Evolutionary conservation across 2,113 vertebrate genomes (phyloP).

Genomic region (Hydrolagus affinis): DNA sequence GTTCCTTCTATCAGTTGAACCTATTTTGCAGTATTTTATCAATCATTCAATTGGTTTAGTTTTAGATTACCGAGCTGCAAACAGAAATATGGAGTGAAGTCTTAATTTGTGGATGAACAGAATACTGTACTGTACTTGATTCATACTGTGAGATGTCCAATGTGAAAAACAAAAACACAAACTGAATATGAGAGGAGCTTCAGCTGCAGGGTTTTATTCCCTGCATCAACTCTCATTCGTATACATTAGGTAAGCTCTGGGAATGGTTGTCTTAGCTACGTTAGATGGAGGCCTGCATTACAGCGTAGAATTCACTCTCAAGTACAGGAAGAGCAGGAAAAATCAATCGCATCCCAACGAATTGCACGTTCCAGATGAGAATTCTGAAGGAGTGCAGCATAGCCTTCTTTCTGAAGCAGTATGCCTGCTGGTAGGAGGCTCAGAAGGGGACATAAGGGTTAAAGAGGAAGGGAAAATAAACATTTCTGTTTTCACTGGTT

Average conservation of each 20-base stretch:
- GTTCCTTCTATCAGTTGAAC: neutral
- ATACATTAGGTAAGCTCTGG: slow-evolving; percentile 20
- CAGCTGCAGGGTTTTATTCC: neutral
- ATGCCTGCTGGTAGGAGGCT: neutral
- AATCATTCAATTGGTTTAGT: neutral
- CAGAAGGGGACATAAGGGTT: neutral
- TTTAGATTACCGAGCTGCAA: slow-evolving; percentile 6
- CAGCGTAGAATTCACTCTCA: neutral
- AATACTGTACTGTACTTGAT: neutral
- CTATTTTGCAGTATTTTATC: neutral
- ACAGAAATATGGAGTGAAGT: neutral
- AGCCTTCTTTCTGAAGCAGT: slow-evolving; percentile 1
- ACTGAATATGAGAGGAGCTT: neutral
- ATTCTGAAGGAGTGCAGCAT: neutral
- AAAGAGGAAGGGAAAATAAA: neutral
- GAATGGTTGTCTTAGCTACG: neutral
- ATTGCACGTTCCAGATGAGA: neutral
- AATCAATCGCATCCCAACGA: neutral
- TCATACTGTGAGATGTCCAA: neutral
- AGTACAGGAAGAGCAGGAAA: neutral
- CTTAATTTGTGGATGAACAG: neutral
- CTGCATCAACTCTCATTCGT: neutral
- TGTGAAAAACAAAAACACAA: neutral
- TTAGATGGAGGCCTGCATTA: neutral
- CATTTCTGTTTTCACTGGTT: neutral